A percentile compares a stretch with the other conserved stretches of the same genome.
These are phyloP conservation scores for Odiellus spinosus DNA, from an alignment of 2,888 invertebrate genomes.

Conservation along the genomic window DNA sequence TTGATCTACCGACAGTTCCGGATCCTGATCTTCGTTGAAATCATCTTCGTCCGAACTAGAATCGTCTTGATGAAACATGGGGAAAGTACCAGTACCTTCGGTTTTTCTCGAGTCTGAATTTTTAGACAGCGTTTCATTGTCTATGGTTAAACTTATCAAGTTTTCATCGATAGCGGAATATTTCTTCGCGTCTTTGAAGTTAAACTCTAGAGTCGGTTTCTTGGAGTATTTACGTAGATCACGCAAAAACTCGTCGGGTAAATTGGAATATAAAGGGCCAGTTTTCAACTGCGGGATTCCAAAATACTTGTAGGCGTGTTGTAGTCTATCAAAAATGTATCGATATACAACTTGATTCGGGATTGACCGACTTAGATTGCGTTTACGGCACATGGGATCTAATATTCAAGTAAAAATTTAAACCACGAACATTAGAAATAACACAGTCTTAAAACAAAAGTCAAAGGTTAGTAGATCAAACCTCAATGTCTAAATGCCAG, in stretches of 20 bases:
- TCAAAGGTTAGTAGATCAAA: too few species aligned
- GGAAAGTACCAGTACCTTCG: too few species aligned
- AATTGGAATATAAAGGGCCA: constrained; percentile 27
- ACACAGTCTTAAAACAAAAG: background rate
- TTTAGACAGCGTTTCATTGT: too few species aligned
- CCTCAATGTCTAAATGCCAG: too few species aligned
- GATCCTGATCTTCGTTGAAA: constrained; percentile 14
- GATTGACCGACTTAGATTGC: constrained; percentile 34
- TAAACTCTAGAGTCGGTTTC: too few species aligned
- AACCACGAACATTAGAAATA: constrained; percentile 4
- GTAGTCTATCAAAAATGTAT: constrained; percentile 34
- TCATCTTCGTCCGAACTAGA: constrained; percentile 6
- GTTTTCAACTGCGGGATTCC: constrained; percentile 29
- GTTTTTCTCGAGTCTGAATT: too few species aligned
- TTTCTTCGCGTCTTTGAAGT: too few species aligned
- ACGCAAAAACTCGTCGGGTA: too few species aligned
- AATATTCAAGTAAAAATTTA: constrained; percentile 16
- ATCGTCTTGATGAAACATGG: too few species aligned
- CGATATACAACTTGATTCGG: constrained; percentile 32
- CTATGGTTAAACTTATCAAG: too few species aligned
- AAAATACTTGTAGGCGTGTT: constrained; percentile 35
- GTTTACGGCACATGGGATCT: constrained; percentile 35
- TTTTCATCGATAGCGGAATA: too few species aligned
- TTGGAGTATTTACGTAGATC: too few species aligned
- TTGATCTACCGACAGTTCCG: constrained; percentile 10